phyloP scores from a whole-genome alignment of 35 echinoderm and acorn worm species.

The Ptychodera flava region DNA sequence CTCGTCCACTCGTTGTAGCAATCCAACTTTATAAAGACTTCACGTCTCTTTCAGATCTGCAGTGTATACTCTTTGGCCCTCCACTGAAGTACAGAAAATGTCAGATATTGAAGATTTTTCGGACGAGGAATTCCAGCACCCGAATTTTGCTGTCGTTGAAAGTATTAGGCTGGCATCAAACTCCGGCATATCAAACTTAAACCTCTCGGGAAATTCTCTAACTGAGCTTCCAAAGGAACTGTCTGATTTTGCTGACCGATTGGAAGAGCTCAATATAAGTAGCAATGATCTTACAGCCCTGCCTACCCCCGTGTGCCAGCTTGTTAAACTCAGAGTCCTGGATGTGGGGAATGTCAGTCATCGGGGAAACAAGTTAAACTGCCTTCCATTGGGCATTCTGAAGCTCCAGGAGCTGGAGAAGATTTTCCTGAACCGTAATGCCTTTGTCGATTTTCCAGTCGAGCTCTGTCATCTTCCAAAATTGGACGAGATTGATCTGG shows the following conservation, averaged over 20 bases:
- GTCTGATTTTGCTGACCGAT: neutral
- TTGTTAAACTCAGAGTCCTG: neutral
- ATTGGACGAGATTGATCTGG: neutral
- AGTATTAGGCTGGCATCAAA: too few species aligned
- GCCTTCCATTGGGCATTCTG: neutral
- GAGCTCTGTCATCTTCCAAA: neutral
- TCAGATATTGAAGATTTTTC: too few species aligned
- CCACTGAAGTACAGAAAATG: too few species aligned
- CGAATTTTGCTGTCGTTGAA: too few species aligned
- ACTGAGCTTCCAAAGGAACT: neutral
- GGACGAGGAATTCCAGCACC: too few species aligned
- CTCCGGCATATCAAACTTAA: neutral
- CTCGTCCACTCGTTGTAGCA: too few species aligned
- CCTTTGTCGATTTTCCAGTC: neutral
- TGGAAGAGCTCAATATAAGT: neutral
- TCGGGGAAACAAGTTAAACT: neutral
- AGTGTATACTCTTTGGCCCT: too few species aligned
- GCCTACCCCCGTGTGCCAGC: neutral
- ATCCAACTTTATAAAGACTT: too few species aligned
- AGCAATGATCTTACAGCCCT: neutral
- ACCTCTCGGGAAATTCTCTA: neutral
- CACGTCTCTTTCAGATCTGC: too few species aligned
- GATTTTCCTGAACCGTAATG: neutral
- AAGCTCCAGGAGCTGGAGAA: neutral
- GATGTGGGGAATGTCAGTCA: neutral